Conservation (phyloP, 2,113 vertebrate genomes). For the Seriola rivoliana region DNA sequence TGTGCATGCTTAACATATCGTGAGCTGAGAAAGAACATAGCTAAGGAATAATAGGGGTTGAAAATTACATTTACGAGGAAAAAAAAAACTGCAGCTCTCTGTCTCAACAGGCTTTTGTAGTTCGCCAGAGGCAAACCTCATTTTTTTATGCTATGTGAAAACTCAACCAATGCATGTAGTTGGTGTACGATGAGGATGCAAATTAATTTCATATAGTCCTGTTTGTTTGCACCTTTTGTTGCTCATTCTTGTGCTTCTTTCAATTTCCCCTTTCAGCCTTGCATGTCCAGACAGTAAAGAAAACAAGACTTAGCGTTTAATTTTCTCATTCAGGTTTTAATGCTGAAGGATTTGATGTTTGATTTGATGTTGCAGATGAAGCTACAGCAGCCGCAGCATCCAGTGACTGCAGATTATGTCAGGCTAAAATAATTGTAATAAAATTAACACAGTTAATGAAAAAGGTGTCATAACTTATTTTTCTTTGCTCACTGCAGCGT, state of each 20-base stretch:
- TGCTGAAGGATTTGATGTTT: not conserved
- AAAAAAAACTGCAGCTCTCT: slow-evolving; percentile 22
- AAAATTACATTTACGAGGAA: slow-evolving; percentile 48
- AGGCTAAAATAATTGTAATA: not conserved
- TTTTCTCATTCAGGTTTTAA: not conserved
- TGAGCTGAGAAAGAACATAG: slow-evolving; percentile 56
- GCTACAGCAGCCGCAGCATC: not conserved
- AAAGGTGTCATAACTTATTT: not conserved
- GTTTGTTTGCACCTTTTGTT: not conserved
- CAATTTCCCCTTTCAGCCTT: not conserved
- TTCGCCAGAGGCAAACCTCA: slow-evolving; percentile 14
- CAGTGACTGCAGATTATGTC: not conserved
- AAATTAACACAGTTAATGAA: not conserved
- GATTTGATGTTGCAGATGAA: not conserved
- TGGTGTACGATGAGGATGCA: slow-evolving; percentile 24
- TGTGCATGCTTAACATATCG: slow-evolving; percentile 65
- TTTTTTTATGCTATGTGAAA: slow-evolving; percentile 17
- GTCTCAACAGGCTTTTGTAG: slow-evolving; percentile 51
- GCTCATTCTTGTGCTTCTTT: slow-evolving; percentile 2
- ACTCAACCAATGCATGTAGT: slow-evolving; percentile 6
- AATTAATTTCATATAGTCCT: slow-evolving; percentile 6
- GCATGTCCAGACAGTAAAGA: slow-evolving; percentile 3
- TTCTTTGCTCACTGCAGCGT: not conserved
- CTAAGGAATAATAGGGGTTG: slow-evolving; percentile 50
- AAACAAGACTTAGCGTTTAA: not conserved